Evolutionary conservation across 2,888 invertebrate genomes (phyloP).

Genomic region (Ernsta delagoae): DNA sequence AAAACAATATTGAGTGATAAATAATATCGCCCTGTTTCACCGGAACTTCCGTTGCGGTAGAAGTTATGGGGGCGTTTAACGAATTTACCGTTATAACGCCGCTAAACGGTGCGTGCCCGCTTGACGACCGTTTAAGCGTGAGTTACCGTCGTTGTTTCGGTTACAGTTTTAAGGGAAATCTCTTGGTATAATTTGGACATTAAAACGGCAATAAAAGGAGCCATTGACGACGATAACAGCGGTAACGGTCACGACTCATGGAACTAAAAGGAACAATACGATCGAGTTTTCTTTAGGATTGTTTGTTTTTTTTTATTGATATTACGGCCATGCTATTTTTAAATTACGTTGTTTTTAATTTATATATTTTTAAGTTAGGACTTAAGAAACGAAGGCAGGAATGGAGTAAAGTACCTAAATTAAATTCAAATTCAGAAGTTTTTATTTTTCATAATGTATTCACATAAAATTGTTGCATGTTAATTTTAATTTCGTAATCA

Average conservation of each 20-base stretch:
- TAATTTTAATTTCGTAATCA: too few relatives aligned
- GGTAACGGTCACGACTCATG: not conserved
- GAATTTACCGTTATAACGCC: constrained; percentile 33
- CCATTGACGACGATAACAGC: constrained; percentile 14
- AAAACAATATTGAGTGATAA: constrained; percentile 44
- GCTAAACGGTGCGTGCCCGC: constrained; percentile 30
- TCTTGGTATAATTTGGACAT: constrained; percentile 29
- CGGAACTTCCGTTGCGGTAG: constrained; percentile 23
- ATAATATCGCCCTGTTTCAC: constrained; percentile 36
- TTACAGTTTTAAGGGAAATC: constrained; percentile 26
- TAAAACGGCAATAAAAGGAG: constrained; percentile 26
- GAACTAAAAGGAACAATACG: too few relatives aligned
- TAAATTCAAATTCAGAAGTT: too few relatives aligned
- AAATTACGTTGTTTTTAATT: too few relatives aligned
- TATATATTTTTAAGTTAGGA: too few relatives aligned
- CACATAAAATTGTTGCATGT: too few relatives aligned
- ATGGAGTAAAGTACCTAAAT: too few relatives aligned
- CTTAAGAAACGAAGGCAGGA: too few relatives aligned
- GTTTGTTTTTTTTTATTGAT: too few relatives aligned
- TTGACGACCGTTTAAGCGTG: constrained; percentile 23
- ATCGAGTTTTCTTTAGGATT: not conserved
- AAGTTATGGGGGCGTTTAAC: constrained; percentile 36
- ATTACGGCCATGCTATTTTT: too few relatives aligned
- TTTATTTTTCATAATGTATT: too few relatives aligned
- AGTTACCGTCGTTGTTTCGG: constrained; percentile 23